phyloP scores from a whole-genome alignment of 2,888 invertebrate genomes.

The Acrobasis consociella region DNA sequence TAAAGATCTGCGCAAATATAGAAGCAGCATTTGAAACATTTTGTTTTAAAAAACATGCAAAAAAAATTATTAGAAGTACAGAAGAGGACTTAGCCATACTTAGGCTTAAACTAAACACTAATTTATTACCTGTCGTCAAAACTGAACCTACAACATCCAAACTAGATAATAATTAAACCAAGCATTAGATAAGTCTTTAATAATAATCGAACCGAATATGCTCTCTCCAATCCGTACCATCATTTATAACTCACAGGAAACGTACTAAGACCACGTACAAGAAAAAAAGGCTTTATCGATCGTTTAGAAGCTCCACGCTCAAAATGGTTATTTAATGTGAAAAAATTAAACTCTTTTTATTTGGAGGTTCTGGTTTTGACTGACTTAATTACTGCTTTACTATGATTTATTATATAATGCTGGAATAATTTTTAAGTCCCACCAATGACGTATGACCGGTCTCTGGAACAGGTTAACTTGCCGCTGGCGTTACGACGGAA shows the following conservation, averaged over 20 bases:
- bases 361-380: conserved; percentile 75
- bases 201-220: conserved; percentile 16
- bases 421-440: conserved; percentile 75
- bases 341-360: conserved; percentile 77
- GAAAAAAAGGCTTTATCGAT: conserved; percentile 60
- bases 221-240: conserved; percentile 27
- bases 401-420: conserved; percentile 81
- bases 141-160: conserved; percentile 9
- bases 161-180: conserved; percentile 20
- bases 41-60: too few species aligned
- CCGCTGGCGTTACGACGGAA: conserved; percentile 68
- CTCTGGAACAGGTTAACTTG: conserved; percentile 67
- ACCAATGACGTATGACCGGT: conserved; percentile 77
- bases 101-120: neutral
- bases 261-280: conserved; percentile 29
- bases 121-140: conserved; percentile 18
- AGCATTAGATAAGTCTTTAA: conserved; percentile 10
- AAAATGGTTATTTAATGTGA: conserved; percentile 80
- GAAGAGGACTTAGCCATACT: too few species aligned
- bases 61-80: too few species aligned
- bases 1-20: too few species aligned
- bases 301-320: conserved; percentile 58
- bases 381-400: conserved; percentile 81
- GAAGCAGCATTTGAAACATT: too few species aligned
- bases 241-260: conserved; percentile 49